These are phyloP conservation scores for Sphinx pinastri DNA, from an alignment of 2,888 invertebrate species.

Conservation along the genomic window DNA sequence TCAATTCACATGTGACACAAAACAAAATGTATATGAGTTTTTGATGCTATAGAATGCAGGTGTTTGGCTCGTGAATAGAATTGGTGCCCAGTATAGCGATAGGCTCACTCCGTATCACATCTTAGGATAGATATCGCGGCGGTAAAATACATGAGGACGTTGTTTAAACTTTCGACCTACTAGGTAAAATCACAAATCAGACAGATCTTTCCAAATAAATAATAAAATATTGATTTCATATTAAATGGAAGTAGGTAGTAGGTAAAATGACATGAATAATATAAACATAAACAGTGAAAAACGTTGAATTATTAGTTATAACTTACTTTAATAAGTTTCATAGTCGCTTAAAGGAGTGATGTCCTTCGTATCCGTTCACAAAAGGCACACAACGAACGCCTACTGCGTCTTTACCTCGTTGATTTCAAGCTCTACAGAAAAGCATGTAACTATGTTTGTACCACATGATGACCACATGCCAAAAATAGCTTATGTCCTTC, in stretches of 20 bases:
- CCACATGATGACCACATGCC: no score
- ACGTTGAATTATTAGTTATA: slow-evolving; percentile 38
- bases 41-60: no score
- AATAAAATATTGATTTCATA: background rate
- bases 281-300: slow-evolving; percentile 30
- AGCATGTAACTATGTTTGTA: no score
- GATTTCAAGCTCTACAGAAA: background rate
- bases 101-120: no score
- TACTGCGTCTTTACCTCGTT: background rate
- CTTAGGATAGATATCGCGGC: no score
- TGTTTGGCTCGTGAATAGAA: no score
- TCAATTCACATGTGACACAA: no score
- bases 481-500: no score
- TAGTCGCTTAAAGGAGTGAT: slow-evolving; percentile 12
- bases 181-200: background rate
- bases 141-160: no score
- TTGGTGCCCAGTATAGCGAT: no score
- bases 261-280: background rate
- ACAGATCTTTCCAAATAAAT: background rate
- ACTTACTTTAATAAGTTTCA: slow-evolving; percentile 37
- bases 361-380: background rate
- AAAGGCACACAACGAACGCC: background rate
- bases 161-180: no score
- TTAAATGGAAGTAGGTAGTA: background rate
- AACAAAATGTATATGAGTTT: no score